Evolutionary conservation across 2,797 vertebrate genomes (phyloP), one percentile per base, ranked within the genome.

Genomic region (Anabas testudineus): DNA sequence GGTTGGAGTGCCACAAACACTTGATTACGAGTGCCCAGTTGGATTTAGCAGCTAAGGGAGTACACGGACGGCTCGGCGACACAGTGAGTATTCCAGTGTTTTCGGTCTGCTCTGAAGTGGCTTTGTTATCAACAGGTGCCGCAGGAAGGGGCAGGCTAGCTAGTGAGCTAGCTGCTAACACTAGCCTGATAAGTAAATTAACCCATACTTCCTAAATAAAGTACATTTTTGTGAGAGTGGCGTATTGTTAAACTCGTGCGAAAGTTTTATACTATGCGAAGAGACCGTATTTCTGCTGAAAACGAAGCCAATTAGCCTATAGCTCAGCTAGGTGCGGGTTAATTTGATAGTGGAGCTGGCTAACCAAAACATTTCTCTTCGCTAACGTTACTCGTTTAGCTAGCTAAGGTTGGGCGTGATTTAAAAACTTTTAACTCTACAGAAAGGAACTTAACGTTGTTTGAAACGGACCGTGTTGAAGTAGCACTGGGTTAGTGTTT

Each of bases 41-140:
- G 74, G 73, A 84, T 43, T n/a, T 24, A 41, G 12, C 51, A 1
- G 48, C 21, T 2, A 0, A 4, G 12, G 58, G 41, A 55, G 43
- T 2, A 3, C 9, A 47, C 1, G 49, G 55, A 48, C 60, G 39
- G 13, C 52, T 28, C 32, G 1, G 69, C 15, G 7, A 36, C 60
- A 16, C 24, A 59, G 91, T 91, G 75, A 91, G 90, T 82, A 28
- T 8, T 21, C 5, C n/a, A 21, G 36, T 32, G 74, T 56, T 77
- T 58, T 60, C 59, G 16, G 41, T 51, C 56, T 12, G 54, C 16
- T 51, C 55, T 62, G 70, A 76, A 80, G 75, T 67, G 73, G 86
- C 89, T 92, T 92, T 91, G 90, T 92, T 88, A 81, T 89, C 90
- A 91, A 90, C 90, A 92, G 88, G 90, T 92, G 86, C 86, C 67